phyloP scores from a whole-genome alignment of 2,888 invertebrate species.

The Emmelina monodactyla region DNA sequence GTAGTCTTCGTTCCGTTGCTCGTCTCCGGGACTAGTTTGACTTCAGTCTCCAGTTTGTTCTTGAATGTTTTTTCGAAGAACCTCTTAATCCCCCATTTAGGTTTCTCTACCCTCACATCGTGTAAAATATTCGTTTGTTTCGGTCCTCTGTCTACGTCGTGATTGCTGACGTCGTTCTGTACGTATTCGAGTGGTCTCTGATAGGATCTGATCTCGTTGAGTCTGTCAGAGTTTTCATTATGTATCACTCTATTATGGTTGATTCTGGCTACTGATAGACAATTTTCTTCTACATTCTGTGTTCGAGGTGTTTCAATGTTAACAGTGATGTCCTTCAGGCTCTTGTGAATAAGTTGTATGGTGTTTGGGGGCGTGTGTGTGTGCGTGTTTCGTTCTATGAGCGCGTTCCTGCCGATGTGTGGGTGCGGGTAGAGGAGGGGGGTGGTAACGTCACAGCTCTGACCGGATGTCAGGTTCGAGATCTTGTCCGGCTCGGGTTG shows the following conservation, averaged over 20 bases:
- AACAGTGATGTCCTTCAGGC: conserved; percentile 62
- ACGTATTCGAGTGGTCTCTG: conserved; percentile 69
- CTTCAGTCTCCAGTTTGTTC: conserved; percentile 59
- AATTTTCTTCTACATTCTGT: conserved; percentile 31
- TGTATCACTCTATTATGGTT: conserved; percentile 22
- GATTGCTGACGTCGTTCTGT: conserved; percentile 73
- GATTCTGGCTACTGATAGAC: conserved; percentile 41
- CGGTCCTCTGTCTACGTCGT: conserved; percentile 31
- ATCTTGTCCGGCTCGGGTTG: conserved; percentile 41
- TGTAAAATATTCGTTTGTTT: conserved; percentile 53
- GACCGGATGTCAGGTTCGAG: conserved; percentile 32
- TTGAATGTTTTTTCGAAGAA: conserved; percentile 46
- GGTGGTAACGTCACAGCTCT: conserved; percentile 38
- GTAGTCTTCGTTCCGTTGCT: conserved; percentile 29
- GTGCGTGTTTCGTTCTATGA: conserved; percentile 75
- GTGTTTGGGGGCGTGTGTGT: conserved; percentile 68
- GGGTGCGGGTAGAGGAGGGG: conserved; percentile 72
- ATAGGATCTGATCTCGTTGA: conserved; percentile 45
- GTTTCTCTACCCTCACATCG: conserved; percentile 38
- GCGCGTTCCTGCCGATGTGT: conserved; percentile 86
- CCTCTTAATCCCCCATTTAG: conserved; percentile 46
- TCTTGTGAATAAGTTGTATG: conserved; percentile 68
- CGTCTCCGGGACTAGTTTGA: conserved; percentile 52
- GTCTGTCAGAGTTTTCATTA: conserved; percentile 31
- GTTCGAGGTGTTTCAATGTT: conserved; percentile 21